Evolutionary conservation across 2,797 vertebrate species (phyloP).

Genomic region (Meriones psammophilus): DNA sequence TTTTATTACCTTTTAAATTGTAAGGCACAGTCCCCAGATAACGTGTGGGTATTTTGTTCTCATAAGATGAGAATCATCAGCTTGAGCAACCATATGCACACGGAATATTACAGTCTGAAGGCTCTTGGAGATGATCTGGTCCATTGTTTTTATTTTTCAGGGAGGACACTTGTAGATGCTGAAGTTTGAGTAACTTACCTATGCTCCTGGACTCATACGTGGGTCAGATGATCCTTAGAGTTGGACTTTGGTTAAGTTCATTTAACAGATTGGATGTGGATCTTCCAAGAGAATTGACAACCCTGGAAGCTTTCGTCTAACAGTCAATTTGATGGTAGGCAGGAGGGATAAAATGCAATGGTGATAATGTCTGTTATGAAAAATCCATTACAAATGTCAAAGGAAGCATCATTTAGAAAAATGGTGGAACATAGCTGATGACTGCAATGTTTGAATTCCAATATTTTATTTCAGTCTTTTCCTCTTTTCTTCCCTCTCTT

Average conservation of each 20-base stretch:
- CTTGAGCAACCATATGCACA: not conserved
- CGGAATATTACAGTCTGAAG: not conserved
- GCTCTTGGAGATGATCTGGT: not conserved
- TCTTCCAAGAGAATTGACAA: not conserved
- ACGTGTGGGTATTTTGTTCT: constrained; percentile 29
- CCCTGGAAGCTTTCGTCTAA: not conserved
- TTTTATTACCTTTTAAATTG: constrained; percentile 56
- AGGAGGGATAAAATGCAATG: not conserved
- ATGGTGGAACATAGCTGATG: not conserved
- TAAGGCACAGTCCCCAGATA: not conserved
- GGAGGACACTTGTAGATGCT: not conserved
- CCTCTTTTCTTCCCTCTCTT: too few relatives aligned
- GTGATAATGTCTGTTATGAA: not conserved
- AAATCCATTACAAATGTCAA: not conserved
- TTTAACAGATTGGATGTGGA: not conserved
- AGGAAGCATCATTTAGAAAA: not conserved
- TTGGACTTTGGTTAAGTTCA: not conserved
- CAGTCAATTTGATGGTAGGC: not conserved
- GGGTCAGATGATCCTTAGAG: rapidly evolving
- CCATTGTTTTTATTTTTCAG: not conserved
- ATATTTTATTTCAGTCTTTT: not conserved
- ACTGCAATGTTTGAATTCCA: not conserved
- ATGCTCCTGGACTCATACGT: not conserved
- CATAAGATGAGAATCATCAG: constrained; percentile 44
- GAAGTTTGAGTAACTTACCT: not conserved